A percentile compares a stretch with the other conserved stretches of the same genome.
Evolutionary conservation across 2,797 vertebrate genomes (phyloP).

Genomic region (Diplodus sargus): DNA sequence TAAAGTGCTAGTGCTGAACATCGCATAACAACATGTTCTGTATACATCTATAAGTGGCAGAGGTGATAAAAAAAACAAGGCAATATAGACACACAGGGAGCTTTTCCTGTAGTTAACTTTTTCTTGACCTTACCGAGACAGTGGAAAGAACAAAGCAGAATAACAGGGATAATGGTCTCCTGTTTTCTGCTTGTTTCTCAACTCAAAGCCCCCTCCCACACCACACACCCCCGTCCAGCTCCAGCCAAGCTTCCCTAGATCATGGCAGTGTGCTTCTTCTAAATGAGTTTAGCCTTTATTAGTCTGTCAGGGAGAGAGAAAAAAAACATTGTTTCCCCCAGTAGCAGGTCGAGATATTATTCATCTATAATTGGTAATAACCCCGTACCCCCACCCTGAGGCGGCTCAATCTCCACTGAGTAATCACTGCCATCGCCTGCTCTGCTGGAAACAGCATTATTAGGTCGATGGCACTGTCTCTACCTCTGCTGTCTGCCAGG

Average conservation of each 20-base stretch:
- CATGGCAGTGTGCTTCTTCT: conserved; percentile 47
- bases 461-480: conserved; percentile 72
- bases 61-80: neutral
- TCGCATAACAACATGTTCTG: neutral
- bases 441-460: conserved; percentile 74
- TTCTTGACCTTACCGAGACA: conserved; percentile 56
- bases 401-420: conserved; percentile 77
- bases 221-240: conserved; percentile 14
- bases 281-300: conserved; percentile 77
- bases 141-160: conserved; percentile 30
- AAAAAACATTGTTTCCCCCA: conserved; percentile 67
- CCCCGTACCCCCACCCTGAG: conserved; percentile 70
- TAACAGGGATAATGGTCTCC: conserved; percentile 56
- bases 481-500: conserved; percentile 65
- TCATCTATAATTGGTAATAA: conserved; percentile 86
- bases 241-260: conserved; percentile 56
- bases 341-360: conserved; percentile 79
- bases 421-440: conserved; percentile 75
- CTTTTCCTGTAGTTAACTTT: conserved; percentile 60
- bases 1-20: neutral
- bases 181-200: conserved; percentile 6
- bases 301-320: conserved; percentile 56
- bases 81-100: neutral
- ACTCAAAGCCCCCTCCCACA: neutral
- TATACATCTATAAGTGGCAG: neutral